Percentiles rank a stretch among this genome's conserved stretches.
phyloP scores from a whole-genome alignment of 2,113 vertebrate species.

The Physeter macrocephalus region DNA sequence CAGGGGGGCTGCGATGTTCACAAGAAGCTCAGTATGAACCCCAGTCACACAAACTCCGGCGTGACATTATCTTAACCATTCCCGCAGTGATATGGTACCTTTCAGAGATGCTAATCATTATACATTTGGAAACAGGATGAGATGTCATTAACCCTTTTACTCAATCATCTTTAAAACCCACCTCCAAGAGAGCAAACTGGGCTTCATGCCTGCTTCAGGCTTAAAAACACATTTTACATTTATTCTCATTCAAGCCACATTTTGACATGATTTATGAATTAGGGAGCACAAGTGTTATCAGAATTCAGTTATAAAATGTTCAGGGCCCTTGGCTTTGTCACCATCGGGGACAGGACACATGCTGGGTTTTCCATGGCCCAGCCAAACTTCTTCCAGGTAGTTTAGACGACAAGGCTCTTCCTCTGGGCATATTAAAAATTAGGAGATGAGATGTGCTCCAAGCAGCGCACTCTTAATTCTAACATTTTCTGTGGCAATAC shows the following conservation, averaged over 20 bases:
- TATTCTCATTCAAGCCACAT: constrained; percentile 21
- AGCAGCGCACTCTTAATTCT: background rate
- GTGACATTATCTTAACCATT: background rate
- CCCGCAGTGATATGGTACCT: background rate
- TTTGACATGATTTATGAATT: constrained; percentile 42
- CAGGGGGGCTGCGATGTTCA: background rate
- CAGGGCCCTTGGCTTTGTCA: background rate
- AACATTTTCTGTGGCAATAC: background rate
- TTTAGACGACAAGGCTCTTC: background rate
- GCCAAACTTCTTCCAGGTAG: background rate
- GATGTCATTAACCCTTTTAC: background rate
- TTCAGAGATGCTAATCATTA: background rate
- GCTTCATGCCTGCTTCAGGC: background rate
- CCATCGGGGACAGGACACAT: background rate
- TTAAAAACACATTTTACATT: background rate
- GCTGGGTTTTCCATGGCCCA: background rate
- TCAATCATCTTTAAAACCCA: background rate
- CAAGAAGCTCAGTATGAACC: background rate
- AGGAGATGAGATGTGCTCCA: background rate
- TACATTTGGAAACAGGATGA: background rate
- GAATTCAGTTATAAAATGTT: constrained; percentile 32
- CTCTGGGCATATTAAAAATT: background rate
- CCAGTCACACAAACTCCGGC: background rate
- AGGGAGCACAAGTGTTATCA: background rate
- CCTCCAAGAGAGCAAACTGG: background rate